phyloP scores from a whole-genome alignment of 2,797 vertebrate species.

The Dallia pectoralis region DNA sequence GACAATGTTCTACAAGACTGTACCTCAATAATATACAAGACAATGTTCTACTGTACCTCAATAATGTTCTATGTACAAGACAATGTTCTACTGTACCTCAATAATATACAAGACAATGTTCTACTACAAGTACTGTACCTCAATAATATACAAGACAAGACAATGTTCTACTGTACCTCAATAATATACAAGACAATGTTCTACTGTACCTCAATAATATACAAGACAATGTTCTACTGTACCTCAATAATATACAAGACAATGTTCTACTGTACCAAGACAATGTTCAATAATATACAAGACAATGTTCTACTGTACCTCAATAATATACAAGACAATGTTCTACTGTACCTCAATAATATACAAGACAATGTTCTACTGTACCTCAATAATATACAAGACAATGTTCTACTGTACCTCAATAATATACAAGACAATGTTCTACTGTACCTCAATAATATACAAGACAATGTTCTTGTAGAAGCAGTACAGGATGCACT shows the following conservation, averaged over 20 bases:
- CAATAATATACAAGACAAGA: constrained; percentile 88
- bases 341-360: constrained; percentile 92
- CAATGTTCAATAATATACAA: constrained; percentile 90
- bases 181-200: constrained; percentile 91
- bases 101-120: constrained; percentile 91
- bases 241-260: constrained; percentile 91
- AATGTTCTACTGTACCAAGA: constrained; percentile 90
- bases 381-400: constrained; percentile 90
- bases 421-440: constrained; percentile 88
- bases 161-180: too few relatives aligned
- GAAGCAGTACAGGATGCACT: constrained; percentile 90
- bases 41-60: constrained; percentile 89
- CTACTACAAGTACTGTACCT: constrained; percentile 93
- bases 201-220: constrained; percentile 90
- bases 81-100: constrained; percentile 89
- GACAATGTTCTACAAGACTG: constrained; percentile 88
- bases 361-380: constrained; percentile 88
- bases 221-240: constrained; percentile 88
- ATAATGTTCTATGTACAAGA: constrained; percentile 90
- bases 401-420: constrained; percentile 92
- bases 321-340: constrained; percentile 88
- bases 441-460: constrained; percentile 90
- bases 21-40: constrained; percentile 90
- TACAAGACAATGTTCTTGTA: constrained; percentile 92
- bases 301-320: constrained; percentile 90